Conservation (phyloP, 2,888 invertebrate genomes). For the Galeopsomyia nigrocyanea region DNA sequence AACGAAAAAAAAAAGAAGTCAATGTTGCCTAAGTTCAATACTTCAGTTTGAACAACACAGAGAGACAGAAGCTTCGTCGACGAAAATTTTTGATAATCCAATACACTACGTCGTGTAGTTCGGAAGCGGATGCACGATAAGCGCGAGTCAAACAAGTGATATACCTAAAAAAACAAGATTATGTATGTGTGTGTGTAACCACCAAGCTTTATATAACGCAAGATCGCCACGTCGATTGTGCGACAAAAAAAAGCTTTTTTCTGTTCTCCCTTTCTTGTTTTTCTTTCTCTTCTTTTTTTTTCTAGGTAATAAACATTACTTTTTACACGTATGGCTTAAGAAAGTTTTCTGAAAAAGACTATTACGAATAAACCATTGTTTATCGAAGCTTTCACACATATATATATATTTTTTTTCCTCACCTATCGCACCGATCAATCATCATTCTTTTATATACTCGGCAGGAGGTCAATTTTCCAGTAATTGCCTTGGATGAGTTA, state of each 20-base stretch:
- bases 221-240: slow-evolving; percentile 17
- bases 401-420: not conserved
- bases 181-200: slow-evolving; percentile 18
- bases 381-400: slow-evolving; percentile 26
- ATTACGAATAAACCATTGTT: slow-evolving; percentile 45
- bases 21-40: too few relatives aligned
- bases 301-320: slow-evolving; percentile 38
- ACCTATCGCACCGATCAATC: not conserved
- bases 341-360: slow-evolving; percentile 36
- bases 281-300: slow-evolving; percentile 30
- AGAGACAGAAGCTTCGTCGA: slow-evolving; percentile 12
- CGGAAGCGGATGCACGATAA: slow-evolving; percentile 1
- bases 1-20: not conserved
- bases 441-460: too few relatives aligned
- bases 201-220: slow-evolving; percentile 32
- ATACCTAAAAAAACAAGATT: slow-evolving; percentile 20
- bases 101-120: not conserved
- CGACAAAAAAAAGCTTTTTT: not conserved
- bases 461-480: too few relatives aligned
- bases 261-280: too few relatives aligned
- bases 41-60: not conserved
- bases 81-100: slow-evolving; percentile 3
- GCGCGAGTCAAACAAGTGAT: slow-evolving; percentile 27
- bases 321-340: slow-evolving; percentile 45
- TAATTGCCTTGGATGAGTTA: too few relatives aligned